Base-by-base conservation (phyloP, 1,140 invertebrate species). In the Neodiprion virginianus region DNA sequence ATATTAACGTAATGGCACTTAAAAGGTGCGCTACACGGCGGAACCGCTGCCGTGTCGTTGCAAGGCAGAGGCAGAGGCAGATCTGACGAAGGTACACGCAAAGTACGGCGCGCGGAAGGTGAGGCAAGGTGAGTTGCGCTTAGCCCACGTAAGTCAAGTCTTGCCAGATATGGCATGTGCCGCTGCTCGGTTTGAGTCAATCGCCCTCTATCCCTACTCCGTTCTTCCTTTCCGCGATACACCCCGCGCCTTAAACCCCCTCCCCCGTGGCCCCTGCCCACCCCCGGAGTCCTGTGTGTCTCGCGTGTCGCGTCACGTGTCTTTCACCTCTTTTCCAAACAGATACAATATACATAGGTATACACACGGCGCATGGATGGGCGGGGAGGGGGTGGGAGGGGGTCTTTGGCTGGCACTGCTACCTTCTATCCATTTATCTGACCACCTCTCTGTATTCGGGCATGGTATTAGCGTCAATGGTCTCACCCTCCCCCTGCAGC, bases 1-100 rank as follows among this genome's bases (percentile, higher is more conserved):
- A 84, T 85, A 85, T 82, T 82, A 84, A 81, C 81, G 83, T 81
- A 84, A 83, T 84, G 83, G 79, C 76, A 82, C 79, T 80, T 84
- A 84, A 82, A 85, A 85, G 83, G 84, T 85, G 84, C 84, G 83
- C 82, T 85, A 83, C 83, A 82, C 28, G 28, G 53, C 53, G 53
- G 53, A 61, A 17, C 53, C n/a, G 53, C 0, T 61, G 53, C 53
- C 53, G 53, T 8, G 53, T 61, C 53, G 53, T 12, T 12, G 53
- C 53, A 8, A 61, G 53, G 11, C 53, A 61, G 53, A 61, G 53
- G 53, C n/a, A 9, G 53, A 61, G 53, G 53, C n/a, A 61, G 11
- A 61, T 40, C 28, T 40, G 28, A 40, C 28, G 28, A 40, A 40
- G 28, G 28, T 40, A 40, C 28, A 40, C 28, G 28, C 28, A 40